These are phyloP conservation scores for Scaptomyza reducta DNA, from an alignment of 2,888 invertebrate species.

Conservation along the genomic window DNA sequence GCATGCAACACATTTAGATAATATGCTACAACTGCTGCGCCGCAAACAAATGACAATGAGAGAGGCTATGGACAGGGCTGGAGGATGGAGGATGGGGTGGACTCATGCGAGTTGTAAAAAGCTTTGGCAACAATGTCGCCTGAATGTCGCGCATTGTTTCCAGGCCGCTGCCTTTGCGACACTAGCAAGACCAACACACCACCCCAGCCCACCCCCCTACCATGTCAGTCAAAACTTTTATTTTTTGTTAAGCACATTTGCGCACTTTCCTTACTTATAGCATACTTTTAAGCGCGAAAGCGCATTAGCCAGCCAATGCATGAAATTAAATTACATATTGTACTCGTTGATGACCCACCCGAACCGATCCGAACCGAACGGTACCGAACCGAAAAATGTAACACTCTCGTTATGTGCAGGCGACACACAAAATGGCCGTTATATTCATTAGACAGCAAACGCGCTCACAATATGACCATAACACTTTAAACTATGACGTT, in stretches of 20 bases:
- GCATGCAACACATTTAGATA: conserved; percentile 80
- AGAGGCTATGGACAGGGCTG: conserved; percentile 3
- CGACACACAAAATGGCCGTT: conserved; percentile 29
- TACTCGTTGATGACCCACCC: conserved; percentile 40
- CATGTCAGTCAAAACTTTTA: conserved; percentile 51
- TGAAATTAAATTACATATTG: conserved; percentile 77
- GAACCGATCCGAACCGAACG: neutral
- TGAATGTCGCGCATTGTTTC: conserved; percentile 80
- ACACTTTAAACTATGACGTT: conserved; percentile 41
- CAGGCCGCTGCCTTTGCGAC: conserved; percentile 67
- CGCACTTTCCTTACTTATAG: conserved; percentile 74
- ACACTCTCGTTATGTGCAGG: conserved; percentile 20
- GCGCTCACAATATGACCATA: conserved; percentile 41
- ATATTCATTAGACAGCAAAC: conserved; percentile 50
- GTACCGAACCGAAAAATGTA: neutral
- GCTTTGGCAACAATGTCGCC: conserved; percentile 80
- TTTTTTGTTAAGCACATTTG: conserved; percentile 75
- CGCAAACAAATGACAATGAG: conserved; percentile 72
- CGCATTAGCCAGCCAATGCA: conserved; percentile 80
- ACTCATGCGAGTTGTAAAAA: conserved; percentile 78
- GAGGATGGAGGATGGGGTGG: neutral
- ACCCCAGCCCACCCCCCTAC: neutral
- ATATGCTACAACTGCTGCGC: conserved; percentile 79
- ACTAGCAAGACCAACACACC: conserved; percentile 25
- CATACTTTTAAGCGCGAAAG: conserved; percentile 75